Conservation (phyloP, 1,140 invertebrate species). For the Hyles vespertilio region DNA sequence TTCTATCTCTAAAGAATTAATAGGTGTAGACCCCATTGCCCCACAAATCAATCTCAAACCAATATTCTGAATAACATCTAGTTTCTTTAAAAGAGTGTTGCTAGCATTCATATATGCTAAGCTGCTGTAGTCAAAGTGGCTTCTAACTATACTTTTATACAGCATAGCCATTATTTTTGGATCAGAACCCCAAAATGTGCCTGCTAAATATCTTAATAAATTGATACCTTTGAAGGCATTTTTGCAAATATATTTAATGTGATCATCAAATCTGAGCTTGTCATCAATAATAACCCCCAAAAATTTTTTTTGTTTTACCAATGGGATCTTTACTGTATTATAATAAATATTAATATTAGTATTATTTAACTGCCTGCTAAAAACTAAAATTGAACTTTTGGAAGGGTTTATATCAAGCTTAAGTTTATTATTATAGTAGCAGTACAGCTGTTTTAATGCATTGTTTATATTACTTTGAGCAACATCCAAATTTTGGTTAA, state of each 20-base stretch:
- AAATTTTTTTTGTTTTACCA: slow-evolving; percentile 15
- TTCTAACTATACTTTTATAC: slow-evolving; percentile 18
- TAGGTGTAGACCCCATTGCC: slow-evolving; percentile 14
- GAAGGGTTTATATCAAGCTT: slow-evolving; percentile 15
- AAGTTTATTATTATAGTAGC: slow-evolving; percentile 13
- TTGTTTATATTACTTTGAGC: too few species aligned
- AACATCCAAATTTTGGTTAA: too few species aligned
- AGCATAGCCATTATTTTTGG: slow-evolving; percentile 10
- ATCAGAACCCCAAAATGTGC: slow-evolving; percentile 21
- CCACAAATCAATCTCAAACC: slow-evolving; percentile 21
- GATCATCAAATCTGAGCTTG: slow-evolving; percentile 18
- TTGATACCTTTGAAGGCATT: slow-evolving; percentile 18
- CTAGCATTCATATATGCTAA: slow-evolving; percentile 16
- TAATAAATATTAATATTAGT: slow-evolving; percentile 1
- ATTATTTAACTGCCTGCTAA: background rate
- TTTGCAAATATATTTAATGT: slow-evolving; percentile 14
- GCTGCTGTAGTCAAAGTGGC: slow-evolving; percentile 19
- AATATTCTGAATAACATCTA: slow-evolving; percentile 16
- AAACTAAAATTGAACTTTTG: background rate
- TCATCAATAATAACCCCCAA: slow-evolving; percentile 15
- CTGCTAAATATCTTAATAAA: slow-evolving; percentile 16
- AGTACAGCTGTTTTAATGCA: too few species aligned
- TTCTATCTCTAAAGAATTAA: slow-evolving; percentile 19
- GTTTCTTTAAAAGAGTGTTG: slow-evolving; percentile 8
- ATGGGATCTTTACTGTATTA: slow-evolving; percentile 9